Conservation (phyloP, 2,797 vertebrate species). For the Cichlasoma orientale region DNA sequence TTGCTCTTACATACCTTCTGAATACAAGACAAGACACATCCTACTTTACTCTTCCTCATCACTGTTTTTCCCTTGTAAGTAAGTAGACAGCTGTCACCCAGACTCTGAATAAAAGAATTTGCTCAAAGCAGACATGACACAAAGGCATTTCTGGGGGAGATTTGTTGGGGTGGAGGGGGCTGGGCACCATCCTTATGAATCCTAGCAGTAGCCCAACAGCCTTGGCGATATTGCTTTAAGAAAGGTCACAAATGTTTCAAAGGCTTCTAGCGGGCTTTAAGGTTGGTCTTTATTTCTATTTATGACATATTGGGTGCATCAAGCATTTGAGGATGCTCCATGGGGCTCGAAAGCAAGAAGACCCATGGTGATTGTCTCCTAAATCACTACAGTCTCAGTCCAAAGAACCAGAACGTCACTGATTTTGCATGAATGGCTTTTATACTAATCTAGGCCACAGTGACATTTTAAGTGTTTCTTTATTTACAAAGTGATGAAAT, state of each 20-base stretch:
- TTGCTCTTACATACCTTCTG: background rate
- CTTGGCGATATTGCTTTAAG: constrained; percentile 31
- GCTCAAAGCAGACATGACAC: constrained; percentile 52
- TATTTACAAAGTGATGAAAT: constrained; percentile 75
- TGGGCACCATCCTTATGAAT: constrained; percentile 46
- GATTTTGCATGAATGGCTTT: background rate
- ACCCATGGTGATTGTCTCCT: constrained; percentile 14
- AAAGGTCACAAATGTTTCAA: constrained; percentile 36
- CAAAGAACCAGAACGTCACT: background rate
- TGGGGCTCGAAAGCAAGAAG: constrained; percentile 8
- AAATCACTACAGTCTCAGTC: constrained; percentile 2
- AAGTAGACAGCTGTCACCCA: constrained; percentile 67
- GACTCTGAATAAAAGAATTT: constrained; percentile 71
- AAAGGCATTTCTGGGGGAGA: constrained; percentile 27
- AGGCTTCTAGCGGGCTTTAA: constrained; percentile 12
- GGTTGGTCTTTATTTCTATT: constrained; percentile 24
- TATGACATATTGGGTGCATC: background rate
- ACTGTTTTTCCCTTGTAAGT: constrained; percentile 34
- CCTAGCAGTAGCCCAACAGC: constrained; percentile 16
- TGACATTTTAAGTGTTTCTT: constrained; percentile 62
- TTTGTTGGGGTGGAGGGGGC: too few species aligned
- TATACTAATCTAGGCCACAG: constrained; percentile 18
- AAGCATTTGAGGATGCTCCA: constrained; percentile 7
- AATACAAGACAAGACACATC: constrained; percentile 9
- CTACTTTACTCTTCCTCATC: constrained; percentile 9